Evolutionary conservation across 2,113 vertebrate genomes (phyloP).

Genomic region (Sphaerodactylus townsendi): DNA sequence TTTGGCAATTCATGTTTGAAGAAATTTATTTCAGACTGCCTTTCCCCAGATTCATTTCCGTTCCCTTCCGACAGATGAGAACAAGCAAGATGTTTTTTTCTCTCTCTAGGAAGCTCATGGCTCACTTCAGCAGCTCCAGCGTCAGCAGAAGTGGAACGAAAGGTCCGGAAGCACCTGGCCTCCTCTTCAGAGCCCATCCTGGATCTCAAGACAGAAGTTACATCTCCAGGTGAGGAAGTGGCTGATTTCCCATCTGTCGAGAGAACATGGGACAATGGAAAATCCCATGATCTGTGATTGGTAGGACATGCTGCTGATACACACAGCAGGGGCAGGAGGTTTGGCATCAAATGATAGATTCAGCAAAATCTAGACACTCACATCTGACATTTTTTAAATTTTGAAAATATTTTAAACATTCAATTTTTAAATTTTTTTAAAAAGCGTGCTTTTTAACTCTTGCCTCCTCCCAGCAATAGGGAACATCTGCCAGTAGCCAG

Average conservation of each 20-base stretch:
- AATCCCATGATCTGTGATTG: too few species aligned
- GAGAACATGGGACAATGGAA: neutral
- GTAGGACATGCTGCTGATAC: neutral
- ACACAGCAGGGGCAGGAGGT: neutral
- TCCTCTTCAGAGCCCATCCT: slow-evolving; percentile 58
- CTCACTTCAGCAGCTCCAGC: slow-evolving; percentile 16
- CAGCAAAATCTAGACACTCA: neutral
- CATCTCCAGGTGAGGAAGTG: slow-evolving; percentile 12
- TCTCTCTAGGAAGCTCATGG: slow-evolving; percentile 54
- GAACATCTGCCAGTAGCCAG: too few species aligned
- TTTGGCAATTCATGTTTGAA: neutral
- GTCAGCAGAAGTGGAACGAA: slow-evolving; percentile 6
- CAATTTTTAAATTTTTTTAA: too few species aligned
- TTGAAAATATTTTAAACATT: neutral
- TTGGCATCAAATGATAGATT: neutral
- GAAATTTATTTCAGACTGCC: neutral
- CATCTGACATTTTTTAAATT: neutral
- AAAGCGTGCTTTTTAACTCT: neutral
- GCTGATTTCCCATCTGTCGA: too few species aligned
- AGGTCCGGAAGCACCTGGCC: slow-evolving; percentile 18
- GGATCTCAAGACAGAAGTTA: slow-evolving; percentile 41
- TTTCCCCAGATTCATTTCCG: neutral
- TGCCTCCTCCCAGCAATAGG: neutral
- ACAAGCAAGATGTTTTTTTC: neutral
- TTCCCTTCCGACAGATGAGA: neutral